These are phyloP conservation scores for Monopterus albus DNA, from an alignment of 2,113 vertebrate genomes.

Conservation along the genomic window DNA sequence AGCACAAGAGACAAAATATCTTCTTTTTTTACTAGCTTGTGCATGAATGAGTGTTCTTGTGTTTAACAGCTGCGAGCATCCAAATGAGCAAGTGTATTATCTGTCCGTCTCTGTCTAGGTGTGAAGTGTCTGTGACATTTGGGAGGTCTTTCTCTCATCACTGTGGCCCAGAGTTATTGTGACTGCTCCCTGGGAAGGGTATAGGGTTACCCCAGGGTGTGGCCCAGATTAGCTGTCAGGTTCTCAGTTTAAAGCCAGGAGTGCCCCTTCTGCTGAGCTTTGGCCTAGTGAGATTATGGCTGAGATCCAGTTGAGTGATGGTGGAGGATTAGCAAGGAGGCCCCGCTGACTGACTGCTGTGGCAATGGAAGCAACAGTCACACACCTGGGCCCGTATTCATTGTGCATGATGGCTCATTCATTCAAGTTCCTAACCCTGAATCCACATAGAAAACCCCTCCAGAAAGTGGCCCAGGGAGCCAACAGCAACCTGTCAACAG, in stretches of 20 bases:
- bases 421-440: constrained; percentile 39
- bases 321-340: constrained; percentile 64
- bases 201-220: constrained; percentile 63
- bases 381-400: constrained; percentile 64
- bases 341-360: constrained; percentile 67
- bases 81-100: neutral
- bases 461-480: constrained; percentile 14
- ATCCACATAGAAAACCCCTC: constrained; percentile 2
- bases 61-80: neutral
- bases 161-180: constrained; percentile 21
- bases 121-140: constrained; percentile 38
- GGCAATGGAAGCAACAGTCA: constrained; percentile 19
- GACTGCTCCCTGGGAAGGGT: constrained; percentile 43
- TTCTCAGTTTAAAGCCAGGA: constrained; percentile 60
- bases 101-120: constrained; percentile 12
- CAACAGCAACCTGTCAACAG: neutral
- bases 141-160: constrained; percentile 59
- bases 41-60: too few species aligned
- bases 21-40: neutral
- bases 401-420: constrained; percentile 34
- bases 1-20: neutral
- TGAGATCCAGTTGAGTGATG: constrained; percentile 73
- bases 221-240: constrained; percentile 65
- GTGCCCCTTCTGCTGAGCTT: constrained; percentile 37
- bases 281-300: constrained; percentile 63